Percentiles rank a stretch among this genome's conserved stretches.
Conservation (phyloP, 2,113 vertebrate genomes). For the Mionectes macconnelli region DNA sequence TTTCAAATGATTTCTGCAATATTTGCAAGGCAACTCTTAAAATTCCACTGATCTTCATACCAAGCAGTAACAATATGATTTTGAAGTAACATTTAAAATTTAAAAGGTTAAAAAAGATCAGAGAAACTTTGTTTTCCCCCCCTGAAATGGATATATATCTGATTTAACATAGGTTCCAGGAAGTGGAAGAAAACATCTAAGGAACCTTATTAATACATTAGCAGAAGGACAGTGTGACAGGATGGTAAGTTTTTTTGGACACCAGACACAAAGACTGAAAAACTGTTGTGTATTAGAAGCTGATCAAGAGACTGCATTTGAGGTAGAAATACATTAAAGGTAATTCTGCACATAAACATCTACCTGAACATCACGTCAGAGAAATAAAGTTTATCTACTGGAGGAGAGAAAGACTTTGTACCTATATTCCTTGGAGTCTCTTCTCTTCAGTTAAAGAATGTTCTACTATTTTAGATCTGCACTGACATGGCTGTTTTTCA, state of each 20-base stretch:
- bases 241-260: not conserved
- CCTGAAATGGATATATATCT: not conserved
- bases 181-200: not conserved
- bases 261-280: not conserved
- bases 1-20: not conserved
- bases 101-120: not conserved
- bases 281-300: not conserved
- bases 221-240: not conserved
- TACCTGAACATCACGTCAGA: slow-evolving; percentile 22
- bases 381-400: not conserved
- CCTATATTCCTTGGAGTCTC: not conserved
- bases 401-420: not conserved
- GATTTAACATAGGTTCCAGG: not conserved
- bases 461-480: not conserved
- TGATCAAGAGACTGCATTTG: not conserved
- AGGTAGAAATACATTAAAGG: not conserved
- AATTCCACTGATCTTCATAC: not conserved
- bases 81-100: not conserved
- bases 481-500: not conserved
- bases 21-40: not conserved
- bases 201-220: not conserved
- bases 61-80: not conserved
- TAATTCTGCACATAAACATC: not conserved
- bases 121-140: not conserved
- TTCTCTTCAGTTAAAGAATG: not conserved